phyloP scores from a whole-genome alignment of 1,140 invertebrate genomes.

The Diprion similis region DNA sequence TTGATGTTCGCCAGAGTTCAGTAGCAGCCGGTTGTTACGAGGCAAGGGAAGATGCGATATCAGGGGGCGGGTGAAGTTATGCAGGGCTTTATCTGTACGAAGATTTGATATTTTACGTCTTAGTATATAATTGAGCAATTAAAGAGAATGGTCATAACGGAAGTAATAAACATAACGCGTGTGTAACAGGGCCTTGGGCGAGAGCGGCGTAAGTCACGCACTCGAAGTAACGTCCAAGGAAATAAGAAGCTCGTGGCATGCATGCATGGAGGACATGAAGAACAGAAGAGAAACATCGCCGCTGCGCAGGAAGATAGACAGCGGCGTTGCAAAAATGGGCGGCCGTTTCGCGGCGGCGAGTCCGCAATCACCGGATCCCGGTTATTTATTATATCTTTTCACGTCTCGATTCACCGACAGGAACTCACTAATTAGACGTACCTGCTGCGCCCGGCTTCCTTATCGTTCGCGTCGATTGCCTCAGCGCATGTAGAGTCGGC shows the following conservation, averaged over 20 bases:
- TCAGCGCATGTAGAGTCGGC: too few relatives aligned
- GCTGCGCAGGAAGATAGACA: too few relatives aligned
- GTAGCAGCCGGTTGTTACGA: too few relatives aligned
- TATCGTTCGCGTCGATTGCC: too few relatives aligned
- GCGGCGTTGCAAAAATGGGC: too few relatives aligned
- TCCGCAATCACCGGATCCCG: not conserved
- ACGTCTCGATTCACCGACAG: constrained; percentile 6
- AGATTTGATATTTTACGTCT: constrained; percentile 18
- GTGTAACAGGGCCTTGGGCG: constrained; percentile 19
- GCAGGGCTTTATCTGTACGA: not conserved
- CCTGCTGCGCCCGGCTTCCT: not conserved
- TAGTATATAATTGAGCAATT: constrained; percentile 26
- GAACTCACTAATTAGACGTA: constrained; percentile 3
- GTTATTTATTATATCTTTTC: not conserved
- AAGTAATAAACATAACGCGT: constrained; percentile 27
- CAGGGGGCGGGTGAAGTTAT: too few relatives aligned
- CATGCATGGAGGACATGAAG: too few relatives aligned
- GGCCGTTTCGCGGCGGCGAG: too few relatives aligned
- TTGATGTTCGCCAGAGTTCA: too few relatives aligned
- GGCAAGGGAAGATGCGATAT: too few relatives aligned
- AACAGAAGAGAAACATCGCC: too few relatives aligned
- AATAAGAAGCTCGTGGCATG: too few relatives aligned
- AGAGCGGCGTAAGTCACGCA: constrained; percentile 8
- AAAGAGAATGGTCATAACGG: constrained; percentile 23
- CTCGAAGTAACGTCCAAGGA: not conserved